Base-by-base conservation (phyloP, 1,140 invertebrate species). In the Euglossa dilemma region DNA sequence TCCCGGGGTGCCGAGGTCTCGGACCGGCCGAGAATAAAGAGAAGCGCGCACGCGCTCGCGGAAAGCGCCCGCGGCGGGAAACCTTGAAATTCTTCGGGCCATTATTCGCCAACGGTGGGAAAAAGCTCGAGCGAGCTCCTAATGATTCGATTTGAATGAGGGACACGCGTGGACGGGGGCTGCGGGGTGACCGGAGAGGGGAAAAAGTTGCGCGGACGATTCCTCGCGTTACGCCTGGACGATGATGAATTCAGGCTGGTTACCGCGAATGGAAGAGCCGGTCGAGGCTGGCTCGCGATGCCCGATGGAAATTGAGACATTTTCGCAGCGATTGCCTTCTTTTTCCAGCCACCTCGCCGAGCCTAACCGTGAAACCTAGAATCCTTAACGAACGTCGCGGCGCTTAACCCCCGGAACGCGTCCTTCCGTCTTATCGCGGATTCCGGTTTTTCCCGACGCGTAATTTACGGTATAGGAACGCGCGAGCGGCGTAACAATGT, bases 211-310 rank as follows among this genome's bases (percentile, higher is more conserved):
- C 18, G 59, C 64, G 54, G 66, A 75, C 25, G 36, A 52, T 47
- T 59, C 36, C 36, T 36, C 54, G 28, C 81, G 86, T 83, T 85
- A 88, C 84, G 86, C 82, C 79, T 87, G 54, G 87, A 69, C 71
- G 84, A 83, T 80, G 82, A 82, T 84, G 80, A 69, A 70, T 82
- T 80, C 76, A 70, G 57, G 47, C 20, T 50, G 47, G 25, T 56
- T 45, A 56, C 71, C 52, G 82, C 16, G 56, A 73, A 76, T 76
- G 76, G 83, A 87, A 72, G 61, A 56, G 64, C 70, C 28, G 23
- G 54, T 16, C 16, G n/a, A 36, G 56, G 63, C n/a, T 28, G 70
- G 50, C n/a, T 54, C 25, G 25, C 12, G 47, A 67, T 28, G 50
- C 47, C 23, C 54, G 47, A 63, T 63, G 77, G 56, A 83, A 77